A percentile compares a stretch with the other conserved stretches of the same genome.
Conservation (phyloP, 92 coral and sea anemone species). For the Scolanthus callimorphus region DNA sequence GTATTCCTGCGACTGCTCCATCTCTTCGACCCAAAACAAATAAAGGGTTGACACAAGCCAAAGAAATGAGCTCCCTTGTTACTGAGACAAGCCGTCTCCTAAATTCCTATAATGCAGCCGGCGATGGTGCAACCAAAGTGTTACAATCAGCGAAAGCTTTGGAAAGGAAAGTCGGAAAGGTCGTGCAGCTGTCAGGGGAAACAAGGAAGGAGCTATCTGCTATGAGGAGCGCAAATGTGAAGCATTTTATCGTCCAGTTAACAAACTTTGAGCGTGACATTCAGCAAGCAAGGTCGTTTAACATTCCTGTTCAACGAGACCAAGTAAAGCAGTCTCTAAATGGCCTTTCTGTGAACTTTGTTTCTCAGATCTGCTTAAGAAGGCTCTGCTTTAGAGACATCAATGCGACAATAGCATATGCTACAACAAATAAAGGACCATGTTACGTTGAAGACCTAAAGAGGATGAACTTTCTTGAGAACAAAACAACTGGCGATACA, state of each 20-base stretch:
- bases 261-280: constrained; percentile 2
- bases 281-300: not conserved
- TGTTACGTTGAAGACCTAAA: not conserved
- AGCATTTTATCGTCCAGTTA: not conserved
- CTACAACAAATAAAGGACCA: not conserved
- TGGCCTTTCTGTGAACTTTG: constrained; percentile 4
- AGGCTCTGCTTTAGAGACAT: constrained; percentile 19
- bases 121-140: not conserved
- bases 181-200: not conserved
- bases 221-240: not conserved
- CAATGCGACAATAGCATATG: not conserved
- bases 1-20: constrained; percentile 9
- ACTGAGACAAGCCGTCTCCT: not conserved
- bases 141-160: not conserved
- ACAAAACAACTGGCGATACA: not conserved
- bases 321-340: constrained; percentile 19
- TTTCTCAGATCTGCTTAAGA: constrained; percentile 15
- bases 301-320: constrained; percentile 3
- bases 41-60: not conserved
- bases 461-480: not conserved
- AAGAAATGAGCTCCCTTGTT: not conserved
- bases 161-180: not conserved
- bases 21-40: not conserved
- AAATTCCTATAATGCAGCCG: not conserved
- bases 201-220: not conserved